Evolutionary conservation across 23 tunicate species (phyloP), one percentile per base, ranked within the genome.

Genomic region (Trididemnum miniatum): DNA sequence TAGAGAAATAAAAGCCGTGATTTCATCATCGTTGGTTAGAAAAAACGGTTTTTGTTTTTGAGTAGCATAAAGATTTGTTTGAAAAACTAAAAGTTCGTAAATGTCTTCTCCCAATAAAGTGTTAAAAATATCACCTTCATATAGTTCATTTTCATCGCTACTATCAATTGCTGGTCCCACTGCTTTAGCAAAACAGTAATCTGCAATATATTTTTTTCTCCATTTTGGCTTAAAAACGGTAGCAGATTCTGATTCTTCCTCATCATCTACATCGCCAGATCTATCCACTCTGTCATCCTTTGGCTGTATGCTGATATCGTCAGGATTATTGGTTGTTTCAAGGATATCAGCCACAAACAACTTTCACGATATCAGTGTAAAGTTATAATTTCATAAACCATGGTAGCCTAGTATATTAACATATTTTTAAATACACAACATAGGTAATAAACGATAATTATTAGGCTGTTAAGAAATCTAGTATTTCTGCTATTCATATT

Each of bases 61-160:
- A 7, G 69, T 63, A 15, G 69, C 69, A 18, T n/a, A 63, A 4
- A 63, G 28, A 63, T 63, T 63, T 15, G 69, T 63, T 63, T 63
- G 69, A 63, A 63, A 63, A n/a, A n/a, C 69, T n/a, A 63, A 15
- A 24, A 20, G 69, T n/a, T 63, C 69, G n/a, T 63, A 63, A 22
- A 63, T 18, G n/a, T 63, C 25, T 24, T 63, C 69, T 63, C 69
- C 69, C 4, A 63, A 26, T 24, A 63, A 63, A 26, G n/a, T 63
- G 26, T 63, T 63, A n/a, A 63, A 63, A 63, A 63, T 15, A 4
- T 63, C 69, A 63, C n/a, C n/a, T 24, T 63, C 69, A 4, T 4
- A 63, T 24, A n/a, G 26, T 20, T 15, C 26, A 20, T 63, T 26
- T 26, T 63, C 25, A 4, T 24, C 69, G n/a, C 7, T n/a, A 63